A percentile compares a stretch with the other conserved stretches of the same genome.
phyloP scores from a whole-genome alignment of 2,113 vertebrate species.

The Labrus mixtus region DNA sequence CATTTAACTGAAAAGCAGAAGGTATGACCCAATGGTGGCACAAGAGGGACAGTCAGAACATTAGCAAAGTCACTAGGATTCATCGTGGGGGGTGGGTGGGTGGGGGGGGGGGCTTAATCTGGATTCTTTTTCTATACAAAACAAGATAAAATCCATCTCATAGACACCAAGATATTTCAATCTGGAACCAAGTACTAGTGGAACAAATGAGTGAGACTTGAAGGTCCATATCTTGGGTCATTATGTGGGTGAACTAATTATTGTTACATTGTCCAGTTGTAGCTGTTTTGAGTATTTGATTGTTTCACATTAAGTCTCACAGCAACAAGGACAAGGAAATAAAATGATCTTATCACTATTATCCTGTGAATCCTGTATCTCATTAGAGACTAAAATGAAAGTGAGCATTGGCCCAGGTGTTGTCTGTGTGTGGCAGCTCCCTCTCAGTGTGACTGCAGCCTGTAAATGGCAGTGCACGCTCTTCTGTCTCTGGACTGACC shows the following conservation, averaged over 20 bases:
- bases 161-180: background rate
- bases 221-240: no score
- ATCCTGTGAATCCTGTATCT: no score
- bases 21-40: no score
- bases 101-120: background rate
- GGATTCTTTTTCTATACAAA: no score
- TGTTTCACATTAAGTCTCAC: background rate
- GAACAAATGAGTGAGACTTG: no score
- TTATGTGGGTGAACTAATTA: background rate
- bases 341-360: no score
- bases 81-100: background rate
- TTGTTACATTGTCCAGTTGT: background rate
- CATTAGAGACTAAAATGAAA: no score
- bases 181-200: background rate
- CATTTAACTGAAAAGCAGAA: no score
- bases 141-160: no score
- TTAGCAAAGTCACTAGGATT: background rate
- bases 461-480: constrained; percentile 36
- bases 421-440: background rate
- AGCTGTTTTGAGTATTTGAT: background rate
- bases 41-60: no score
- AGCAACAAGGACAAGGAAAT: no score
- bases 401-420: background rate
- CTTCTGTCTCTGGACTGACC: constrained; percentile 35
- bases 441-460: constrained; percentile 1